Evolutionary conservation across 2,888 invertebrate genomes (phyloP), one percentile per base, ranked within the genome.

Genomic region (Drosophila prostipennis): DNA sequence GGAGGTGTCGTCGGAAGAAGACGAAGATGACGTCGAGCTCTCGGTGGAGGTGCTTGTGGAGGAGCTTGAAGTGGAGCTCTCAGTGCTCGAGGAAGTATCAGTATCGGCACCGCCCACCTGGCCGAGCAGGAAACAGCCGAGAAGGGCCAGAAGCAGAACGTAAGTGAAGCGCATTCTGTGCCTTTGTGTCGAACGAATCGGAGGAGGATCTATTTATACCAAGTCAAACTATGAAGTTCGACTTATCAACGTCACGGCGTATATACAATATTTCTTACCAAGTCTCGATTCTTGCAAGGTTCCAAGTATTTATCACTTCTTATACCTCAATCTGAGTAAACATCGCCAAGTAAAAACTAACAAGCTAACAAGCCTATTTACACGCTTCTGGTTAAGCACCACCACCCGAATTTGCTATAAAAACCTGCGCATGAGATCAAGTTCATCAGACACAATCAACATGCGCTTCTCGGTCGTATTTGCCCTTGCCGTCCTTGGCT

Each of bases 51-150:
- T n/a, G n/a, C n/a, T n/a, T n/a, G n/a, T n/a, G n/a, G n/a, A n/a
- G n/a, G n/a, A n/a, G n/a, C n/a, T n/a, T n/a, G n/a, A n/a, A 7
- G 40, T 10, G 42, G 58, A 14, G 40, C 32, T n/a, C 8, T 14
- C 45, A 29, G 46, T 29, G 46, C 10, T 14, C 8, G 14, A 1
- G 2, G 14, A 2, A 16, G 29, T 11, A 29, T 14, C 26, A 19
- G 19, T 19, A 19, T 19, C 19, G 19, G 19, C 19, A 0, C 10
- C 10, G 10, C 16, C 45, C 46, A 26, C 26, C 46, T 53, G 64
- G 34, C 26, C 53, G 19, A 65, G 26, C 46, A 63, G 39, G 2
- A 63, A 19, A 16, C 63, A 63, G 36, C 26, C n/a, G 29, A 63
- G 19, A 13, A 63, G 19, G 10, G n/a, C 49, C 42, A 63, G 8